A percentile compares a stretch with the other conserved stretches of the same genome.
Evolutionary conservation across 2,113 vertebrate genomes (phyloP).

Genomic region (Pavo muticus): DNA sequence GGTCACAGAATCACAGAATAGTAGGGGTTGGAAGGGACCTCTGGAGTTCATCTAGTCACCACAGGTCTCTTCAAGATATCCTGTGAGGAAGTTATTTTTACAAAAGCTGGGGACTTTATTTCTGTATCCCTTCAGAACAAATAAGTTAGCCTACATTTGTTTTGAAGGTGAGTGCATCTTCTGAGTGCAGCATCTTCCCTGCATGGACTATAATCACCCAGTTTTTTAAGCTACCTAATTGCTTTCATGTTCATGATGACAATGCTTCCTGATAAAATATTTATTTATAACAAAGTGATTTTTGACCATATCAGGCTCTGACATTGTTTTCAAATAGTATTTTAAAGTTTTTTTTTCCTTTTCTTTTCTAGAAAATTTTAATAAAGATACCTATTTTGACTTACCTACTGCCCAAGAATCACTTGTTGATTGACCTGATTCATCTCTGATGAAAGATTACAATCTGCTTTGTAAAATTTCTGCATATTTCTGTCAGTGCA

Average conservation of each 20-base stretch:
- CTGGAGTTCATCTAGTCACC: too few species aligned
- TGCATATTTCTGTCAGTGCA: neutral
- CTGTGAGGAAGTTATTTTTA: neutral
- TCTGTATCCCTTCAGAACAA: neutral
- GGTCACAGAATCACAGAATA: neutral
- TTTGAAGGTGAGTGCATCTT: neutral
- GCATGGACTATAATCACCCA: neutral
- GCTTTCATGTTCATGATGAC: neutral
- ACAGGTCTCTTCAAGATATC: neutral
- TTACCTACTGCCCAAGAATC: neutral
- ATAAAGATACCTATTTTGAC: neutral
- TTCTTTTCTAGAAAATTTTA: neutral
- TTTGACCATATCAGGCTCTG: neutral
- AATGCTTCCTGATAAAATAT: constrained; percentile 20
- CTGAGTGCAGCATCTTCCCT: neutral
- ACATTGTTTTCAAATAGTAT: neutral
- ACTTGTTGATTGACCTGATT: neutral
- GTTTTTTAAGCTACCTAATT: neutral
- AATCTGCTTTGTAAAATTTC: constrained; percentile 7
- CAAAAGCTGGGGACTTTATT: neutral
- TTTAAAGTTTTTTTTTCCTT: neutral
- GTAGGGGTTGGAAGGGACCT: too few species aligned
- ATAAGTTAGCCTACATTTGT: neutral
- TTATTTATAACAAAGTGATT: constrained; percentile 9
- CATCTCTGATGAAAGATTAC: neutral